Evolutionary conservation across 2,888 invertebrate species (phyloP), one percentile per base, ranked within the genome.

Genomic region (Endomychus coccineus): DNA sequence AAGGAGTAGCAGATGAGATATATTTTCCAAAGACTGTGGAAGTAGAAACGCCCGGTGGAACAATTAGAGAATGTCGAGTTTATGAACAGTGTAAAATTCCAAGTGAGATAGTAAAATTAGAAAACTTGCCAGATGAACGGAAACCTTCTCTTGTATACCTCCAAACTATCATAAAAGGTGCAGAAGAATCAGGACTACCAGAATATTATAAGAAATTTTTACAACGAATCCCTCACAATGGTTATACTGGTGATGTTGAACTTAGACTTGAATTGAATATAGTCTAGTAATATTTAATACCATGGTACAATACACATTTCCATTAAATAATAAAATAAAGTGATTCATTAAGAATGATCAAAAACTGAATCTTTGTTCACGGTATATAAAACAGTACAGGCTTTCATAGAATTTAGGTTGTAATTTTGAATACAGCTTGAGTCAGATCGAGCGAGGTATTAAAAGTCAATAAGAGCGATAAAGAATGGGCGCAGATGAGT

Each of bases 61-160:
- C 61, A 15, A 57, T 51, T 27, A 57, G 77, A 12, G 58, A 68
- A 4, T 89, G 83, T 46, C 68, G 80, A 13, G 77, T 80, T 13
- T 92, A 91, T 62, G 76, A 83, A 51, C 74, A 85, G 51, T 73
- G 73, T 9, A 59, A 72, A 0, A 74, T 74, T 49, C 80, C 82
- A 4, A 56, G 66, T 16, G 52, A 62, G n/a, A 50, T 57, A 34
- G 61, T 68, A 9, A 59, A 68, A 27, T 43, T 61, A 5, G 62
- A 68, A 41, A 44, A 55, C 4, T 57, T 82, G 17, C 79, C 83
- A 0, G 55, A 66, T 3, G 73, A 78, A 17, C 69, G 75, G 15
- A 74, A 75, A 62, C 90, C 95, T 0, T 94, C 92, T 0, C 75
- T 77, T 44, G 73, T 82, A 4, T 91, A 92, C 55, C 72, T 78